A percentile compares a stretch with the other conserved stretches of the same genome.
These are phyloP conservation scores for Amphiprion percula DNA, from an alignment of 2,113 vertebrate genomes.

Conservation along the genomic window DNA sequence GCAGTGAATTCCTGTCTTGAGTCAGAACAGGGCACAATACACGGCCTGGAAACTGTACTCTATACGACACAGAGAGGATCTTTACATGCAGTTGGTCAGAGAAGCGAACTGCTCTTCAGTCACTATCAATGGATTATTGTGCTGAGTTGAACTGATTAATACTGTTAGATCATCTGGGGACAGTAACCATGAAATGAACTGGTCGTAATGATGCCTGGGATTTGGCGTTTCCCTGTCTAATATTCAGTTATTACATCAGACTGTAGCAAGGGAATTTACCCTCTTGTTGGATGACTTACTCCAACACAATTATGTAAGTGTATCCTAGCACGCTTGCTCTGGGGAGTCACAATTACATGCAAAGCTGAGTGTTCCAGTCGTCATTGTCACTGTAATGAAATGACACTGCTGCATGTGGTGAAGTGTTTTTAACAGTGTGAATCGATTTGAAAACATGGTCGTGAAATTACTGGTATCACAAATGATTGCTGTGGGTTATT, in stretches of 20 bases:
- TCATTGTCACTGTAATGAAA: neutral
- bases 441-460: neutral
- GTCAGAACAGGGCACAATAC: conserved; percentile 50
- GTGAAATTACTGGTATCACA: neutral
- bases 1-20: conserved; percentile 35
- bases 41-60: conserved; percentile 23
- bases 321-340: neutral
- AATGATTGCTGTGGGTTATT: neutral
- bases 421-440: neutral
- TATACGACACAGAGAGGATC: conserved; percentile 33
- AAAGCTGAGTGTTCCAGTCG: neutral
- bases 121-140: conserved; percentile 54
- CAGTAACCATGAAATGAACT: conserved; percentile 27
- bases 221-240: conserved; percentile 61
- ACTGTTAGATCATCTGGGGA: conserved; percentile 45
- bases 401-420: neutral
- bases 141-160: conserved; percentile 44
- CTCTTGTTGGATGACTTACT: conserved; percentile 31
- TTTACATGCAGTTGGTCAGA: neutral
- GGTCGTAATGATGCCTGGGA: conserved; percentile 57
- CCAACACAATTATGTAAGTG: conserved; percentile 20
- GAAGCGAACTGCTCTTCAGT: conserved; percentile 15
- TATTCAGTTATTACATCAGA: conserved; percentile 57
- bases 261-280: conserved; percentile 21
- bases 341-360: conserved; percentile 4